Evolutionary conservation across 2,888 invertebrate species (phyloP).

Genomic region (Blera fallax): DNA sequence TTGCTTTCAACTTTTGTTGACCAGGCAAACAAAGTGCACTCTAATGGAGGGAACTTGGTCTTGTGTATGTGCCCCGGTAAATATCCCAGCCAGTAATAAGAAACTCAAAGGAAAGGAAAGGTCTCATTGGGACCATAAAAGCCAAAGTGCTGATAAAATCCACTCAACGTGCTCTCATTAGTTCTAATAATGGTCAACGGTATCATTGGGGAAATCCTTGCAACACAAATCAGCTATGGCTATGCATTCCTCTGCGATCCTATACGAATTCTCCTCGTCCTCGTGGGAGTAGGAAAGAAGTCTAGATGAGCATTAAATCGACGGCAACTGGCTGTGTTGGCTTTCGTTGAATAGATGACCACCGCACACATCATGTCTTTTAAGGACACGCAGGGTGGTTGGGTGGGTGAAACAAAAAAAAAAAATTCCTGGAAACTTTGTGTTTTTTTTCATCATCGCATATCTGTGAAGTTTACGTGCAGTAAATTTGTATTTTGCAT

Average conservation of each 20-base stretch:
- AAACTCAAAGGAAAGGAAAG: slow-evolving; percentile 59
- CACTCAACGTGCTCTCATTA: slow-evolving; percentile 72
- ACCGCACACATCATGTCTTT: background rate
- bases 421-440: background rate
- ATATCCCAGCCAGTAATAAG: slow-evolving; percentile 36
- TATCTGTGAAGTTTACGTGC: background rate
- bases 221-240: slow-evolving; percentile 54
- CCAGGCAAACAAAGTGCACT: slow-evolving; percentile 43
- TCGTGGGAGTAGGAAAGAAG: background rate
- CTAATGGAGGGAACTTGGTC: slow-evolving; percentile 50
- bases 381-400: too few relatives aligned
- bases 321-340: background rate
- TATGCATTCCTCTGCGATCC: slow-evolving; percentile 3
- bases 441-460: background rate
- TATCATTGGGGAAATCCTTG: slow-evolving; percentile 41
- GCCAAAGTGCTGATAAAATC: slow-evolving; percentile 70
- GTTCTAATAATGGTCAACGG: slow-evolving; percentile 66
- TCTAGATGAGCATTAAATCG: slow-evolving; percentile 33
- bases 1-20: background rate
- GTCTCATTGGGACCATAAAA: slow-evolving; percentile 66
- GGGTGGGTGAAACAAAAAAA: background rate
- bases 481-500: slow-evolving; percentile 23
- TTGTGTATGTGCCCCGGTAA: slow-evolving; percentile 1
- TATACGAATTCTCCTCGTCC: background rate
- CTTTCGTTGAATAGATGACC: background rate